Base-by-base conservation (phyloP, 2,888 invertebrate genomes). In the Leucophora obtusa region DNA sequence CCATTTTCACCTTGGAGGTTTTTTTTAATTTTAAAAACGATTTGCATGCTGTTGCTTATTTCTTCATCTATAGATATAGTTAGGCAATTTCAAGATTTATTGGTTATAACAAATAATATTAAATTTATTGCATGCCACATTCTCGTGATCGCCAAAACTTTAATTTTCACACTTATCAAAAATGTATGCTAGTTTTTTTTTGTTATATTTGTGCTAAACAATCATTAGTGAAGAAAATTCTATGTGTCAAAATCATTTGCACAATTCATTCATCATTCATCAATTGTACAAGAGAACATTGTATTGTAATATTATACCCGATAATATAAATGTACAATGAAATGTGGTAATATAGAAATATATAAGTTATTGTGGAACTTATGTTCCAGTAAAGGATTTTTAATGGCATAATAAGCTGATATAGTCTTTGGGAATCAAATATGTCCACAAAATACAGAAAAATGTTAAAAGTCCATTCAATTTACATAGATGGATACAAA, bases 231-330 rank as follows among this genome's bases (percentile, higher is more conserved):
- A 54, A 60, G 56, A 73, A 77, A 77, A 73, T 69, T 47, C 51
- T 59, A 65, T 50, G 73, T 77, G 81, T 81, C 81, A 77, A 70
- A 81, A 81, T 81, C 81, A 81, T 81, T 81, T 77, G 69, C 73
- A 81, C 73, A 81, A 77, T 77, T 77, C 81, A 81, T 81, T 77
- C 81, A 81, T 81, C 81, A 81, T 81, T 65, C 65, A 50, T 65
- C 65, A 50, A 76, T 76, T 81, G 76, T 76, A 47, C 43, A 14
- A 38, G 15, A 47, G 43, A 14, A 76, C 59, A 38, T 38, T 73
- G 56, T 60, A 28, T 71, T 68, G 47, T 63, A 51, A 62, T 63
- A 58, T 47, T 66, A 69, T 54, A 56, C 24, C 62, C 53, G 68
- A 68, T 62, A 54, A 28, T 50, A 47, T 11, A 24, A 14, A 11